These are phyloP conservation scores for Amblyraja radiata DNA, from an alignment of 2,797 vertebrate genomes.

Conservation along the genomic window DNA sequence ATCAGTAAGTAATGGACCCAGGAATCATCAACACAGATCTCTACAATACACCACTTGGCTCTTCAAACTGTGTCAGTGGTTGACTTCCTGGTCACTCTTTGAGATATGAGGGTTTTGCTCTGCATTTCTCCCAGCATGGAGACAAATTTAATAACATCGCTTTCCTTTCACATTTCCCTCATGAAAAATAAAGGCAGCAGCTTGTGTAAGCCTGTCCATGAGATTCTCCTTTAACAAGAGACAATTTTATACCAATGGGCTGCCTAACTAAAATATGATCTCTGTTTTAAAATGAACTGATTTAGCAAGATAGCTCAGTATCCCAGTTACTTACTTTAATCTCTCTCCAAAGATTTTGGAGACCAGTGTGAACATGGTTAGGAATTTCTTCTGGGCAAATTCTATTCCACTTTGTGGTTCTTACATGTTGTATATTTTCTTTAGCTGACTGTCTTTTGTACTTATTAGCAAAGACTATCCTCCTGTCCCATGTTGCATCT, in stretches of 20 bases:
- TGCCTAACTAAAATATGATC: not conserved
- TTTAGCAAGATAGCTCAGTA: not conserved
- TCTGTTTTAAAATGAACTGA: not conserved
- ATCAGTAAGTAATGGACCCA: constrained; percentile 65
- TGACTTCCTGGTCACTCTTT: constrained; percentile 67
- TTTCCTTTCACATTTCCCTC: not conserved
- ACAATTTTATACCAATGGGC: not conserved
- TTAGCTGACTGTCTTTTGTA: not conserved
- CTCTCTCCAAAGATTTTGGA: not conserved
- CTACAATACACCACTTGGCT: constrained; percentile 71
- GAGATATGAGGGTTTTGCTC: constrained; percentile 57
- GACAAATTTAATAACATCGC: not conserved
- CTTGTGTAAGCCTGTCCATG: not conserved
- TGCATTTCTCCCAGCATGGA: not conserved
- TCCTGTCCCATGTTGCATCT: not conserved
- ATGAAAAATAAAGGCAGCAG: not conserved
- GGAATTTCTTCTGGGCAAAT: not conserved
- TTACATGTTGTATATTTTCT: not conserved
- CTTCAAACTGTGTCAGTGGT: constrained; percentile 57
- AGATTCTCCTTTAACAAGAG: not conserved
- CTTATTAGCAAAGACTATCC: not conserved
- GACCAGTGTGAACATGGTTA: not conserved
- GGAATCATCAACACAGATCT: constrained; percentile 85
- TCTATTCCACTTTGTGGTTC: not conserved
- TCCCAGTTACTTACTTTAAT: not conserved